Base-by-base conservation (phyloP, 2,888 invertebrate genomes). In the Yponomeuta malinellus region DNA sequence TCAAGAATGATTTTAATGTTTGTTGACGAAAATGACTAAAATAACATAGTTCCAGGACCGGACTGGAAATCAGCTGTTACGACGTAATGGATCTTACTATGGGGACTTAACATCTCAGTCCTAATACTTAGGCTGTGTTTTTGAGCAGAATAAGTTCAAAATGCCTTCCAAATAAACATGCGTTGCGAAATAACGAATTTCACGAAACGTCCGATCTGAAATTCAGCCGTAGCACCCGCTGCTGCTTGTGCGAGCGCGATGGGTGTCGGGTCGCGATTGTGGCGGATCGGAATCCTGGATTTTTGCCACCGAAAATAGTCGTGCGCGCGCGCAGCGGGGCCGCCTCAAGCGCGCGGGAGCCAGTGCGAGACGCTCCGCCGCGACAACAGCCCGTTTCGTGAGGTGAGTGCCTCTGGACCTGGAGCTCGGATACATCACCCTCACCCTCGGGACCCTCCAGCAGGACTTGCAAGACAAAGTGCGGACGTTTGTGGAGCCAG, bases 281-380 rank as follows among this genome's bases (percentile, higher is more conserved):
- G 84, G 81, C 79, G 82, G 85, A 85, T 87, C 77, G 86, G 86
- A 89, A 89, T 90, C 87, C 86, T 86, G 89, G 86, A 88, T 90
- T 91, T 90, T 91, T 91, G 90, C 89, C 90, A 89, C 91, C 91
- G 85, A 91, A 92, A 92, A 92, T 91, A 91, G 90, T 87, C 87
- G 84, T 84, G 88, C 86, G 88, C 87, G 87, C 84, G 86, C 82
- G 86, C 85, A 85, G 84, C 76, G 80, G 77, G 79, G 79, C 78
- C 78, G 79, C 83, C 81, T 81, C 86, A 86, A 86, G 84, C 85
- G 86, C 84, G 83, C 82, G 83, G 64, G 83, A 86, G 87, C 90
- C 90, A 91, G 91, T 92, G 91, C 91, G 91, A 87, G 92, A 87
- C 92, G 92, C 92, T 92, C 92, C 92, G 92, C 92, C 92, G 91